Percentiles rank a stretch among this genome's conserved stretches.
Evolutionary conservation across 2,888 invertebrate species (phyloP).

Genomic region (Epistrophe grossulariae): DNA sequence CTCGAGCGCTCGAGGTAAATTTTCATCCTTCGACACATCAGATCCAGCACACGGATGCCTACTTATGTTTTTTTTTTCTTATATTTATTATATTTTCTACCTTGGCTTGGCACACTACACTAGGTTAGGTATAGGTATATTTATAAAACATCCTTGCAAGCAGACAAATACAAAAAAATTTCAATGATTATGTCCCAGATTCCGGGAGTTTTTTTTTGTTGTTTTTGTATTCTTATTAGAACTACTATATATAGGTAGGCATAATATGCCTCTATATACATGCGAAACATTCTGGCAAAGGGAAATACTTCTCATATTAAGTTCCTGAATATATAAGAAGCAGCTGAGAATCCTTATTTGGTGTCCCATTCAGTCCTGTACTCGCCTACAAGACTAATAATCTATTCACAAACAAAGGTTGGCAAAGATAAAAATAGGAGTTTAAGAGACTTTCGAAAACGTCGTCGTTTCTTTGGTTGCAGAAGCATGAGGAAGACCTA

Average conservation of each 20-base stretch:
- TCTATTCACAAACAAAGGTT: constrained; percentile 44
- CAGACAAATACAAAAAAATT: constrained; percentile 42
- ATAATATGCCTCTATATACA: constrained; percentile 28
- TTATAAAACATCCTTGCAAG: constrained; percentile 56
- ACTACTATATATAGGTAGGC: too few species aligned
- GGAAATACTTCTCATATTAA: constrained; percentile 65
- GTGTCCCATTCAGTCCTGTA: neutral
- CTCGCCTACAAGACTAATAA: constrained; percentile 59
- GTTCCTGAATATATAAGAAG: constrained; percentile 48
- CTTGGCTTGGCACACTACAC: constrained; percentile 38
- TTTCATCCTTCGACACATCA: constrained; percentile 31
- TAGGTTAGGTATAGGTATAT: neutral
- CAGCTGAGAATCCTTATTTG: neutral
- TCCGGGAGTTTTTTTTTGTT: constrained; percentile 56
- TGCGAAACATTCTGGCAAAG: constrained; percentile 48
- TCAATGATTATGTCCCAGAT: constrained; percentile 73
- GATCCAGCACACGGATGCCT: constrained; percentile 30
- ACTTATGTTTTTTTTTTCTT: constrained; percentile 25
- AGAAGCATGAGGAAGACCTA: constrained; percentile 28
- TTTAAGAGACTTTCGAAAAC: constrained; percentile 40
- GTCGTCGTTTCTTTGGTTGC: constrained; percentile 16
- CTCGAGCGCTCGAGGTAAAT: constrained; percentile 47
- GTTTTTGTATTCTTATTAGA: constrained; percentile 9
- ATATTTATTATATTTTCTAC: constrained; percentile 21
- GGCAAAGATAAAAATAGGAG: constrained; percentile 24